Base-by-base conservation (phyloP, 64 coral and sea anemone genomes). In the Stichodactyla helianthus region DNA sequence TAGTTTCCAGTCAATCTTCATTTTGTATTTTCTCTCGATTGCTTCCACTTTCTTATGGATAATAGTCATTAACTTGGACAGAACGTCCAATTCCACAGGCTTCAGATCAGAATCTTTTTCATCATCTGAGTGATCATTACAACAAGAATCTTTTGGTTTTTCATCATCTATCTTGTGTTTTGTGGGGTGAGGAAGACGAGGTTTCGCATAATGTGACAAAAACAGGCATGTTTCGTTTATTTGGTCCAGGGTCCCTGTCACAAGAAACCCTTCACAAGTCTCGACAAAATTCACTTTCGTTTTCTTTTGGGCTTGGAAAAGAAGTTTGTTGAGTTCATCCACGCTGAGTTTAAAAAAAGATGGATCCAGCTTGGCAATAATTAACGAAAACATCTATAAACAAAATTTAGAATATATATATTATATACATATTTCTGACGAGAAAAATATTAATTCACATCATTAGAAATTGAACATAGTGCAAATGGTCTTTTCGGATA, bases 31-130 rank as follows among this genome's bases (percentile, higher is more conserved):
- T 25, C 77, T 20, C 59, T 90, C 55, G 23, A 90, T 77, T 0
- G 76, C 20, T 9, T 23, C 6, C 12, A 90, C 27, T 12, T 77
- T 22, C 0, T 1, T 90, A 15, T 53, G 26, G 0, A 90, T 16
- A 16, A 90, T 12, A 6, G 84, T 70, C 88, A 90, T 85, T 4
- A 85, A n/a, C 55, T 77, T 82, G 17, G 88, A 68, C n/a, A 84
- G 64, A 16, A 90, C 61, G 8, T 64, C 35, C 35, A 44, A 44
- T 3, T 44, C 35, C 35, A 44, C 35, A 44, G 35, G 35, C 35
- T 44, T 44, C 35, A 44, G 35, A 44, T 44, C 35, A 44, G 35
- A 44, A 2, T 44, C 35, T 44, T 1, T 3, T 44, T 44, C 4
- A 44, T 44, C 35, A 44, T 44, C 35, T 44, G 35, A 44, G 1